Base-by-base conservation (phyloP, 2,888 invertebrate species). In the Caenorhabditis sp. region DNA sequence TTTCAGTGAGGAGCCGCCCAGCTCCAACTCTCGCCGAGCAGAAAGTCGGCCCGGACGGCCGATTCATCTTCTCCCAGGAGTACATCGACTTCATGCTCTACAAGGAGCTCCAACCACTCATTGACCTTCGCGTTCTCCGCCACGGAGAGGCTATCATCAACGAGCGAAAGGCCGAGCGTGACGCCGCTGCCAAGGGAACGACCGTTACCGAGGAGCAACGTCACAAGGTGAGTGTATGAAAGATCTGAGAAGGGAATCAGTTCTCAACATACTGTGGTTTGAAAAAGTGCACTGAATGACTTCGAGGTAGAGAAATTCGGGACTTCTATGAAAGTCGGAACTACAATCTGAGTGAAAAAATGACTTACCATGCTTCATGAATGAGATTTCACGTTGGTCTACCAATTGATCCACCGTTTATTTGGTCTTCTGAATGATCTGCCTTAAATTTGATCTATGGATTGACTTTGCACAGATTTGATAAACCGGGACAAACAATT, bases 61-160 rank as follows among this genome's bases (percentile, higher is more conserved):
- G 79, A 12, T 70, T 64, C 61, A 79, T 79, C 47, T 79, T 64
- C 63, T 54, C 70, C 2, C 22, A 79, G 26, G 79, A 70, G 56
- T 79, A 79, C 79, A 72, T 79, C 22, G 79, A 70, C 26, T 64
- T 51, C 47, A 79, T 79, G 35, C 31, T 70, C 47, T 79, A 79
- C 64, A 63, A 56, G 12, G 79, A 79, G 6, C 56, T 70, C 24
- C 63, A 70, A 28, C 79, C 79, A 24, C 63, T 79, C 2, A 41
- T 79, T 7, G 79, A 79, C 54, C 63, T 79, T 16, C 79, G 79
- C 28, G 19, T 54, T 16, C 70, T 79, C 24, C 22, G 41, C 16
- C 6, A 56, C 44, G 22, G 41, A 47, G 79, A 63, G 44, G 26
- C 44, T 10, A 47, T 79, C 26, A 44, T 79, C 19, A 16, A 22